Evolutionary conservation across 2,888 invertebrate genomes (phyloP).

Genomic region (Enchytraeus crypticus): DNA sequence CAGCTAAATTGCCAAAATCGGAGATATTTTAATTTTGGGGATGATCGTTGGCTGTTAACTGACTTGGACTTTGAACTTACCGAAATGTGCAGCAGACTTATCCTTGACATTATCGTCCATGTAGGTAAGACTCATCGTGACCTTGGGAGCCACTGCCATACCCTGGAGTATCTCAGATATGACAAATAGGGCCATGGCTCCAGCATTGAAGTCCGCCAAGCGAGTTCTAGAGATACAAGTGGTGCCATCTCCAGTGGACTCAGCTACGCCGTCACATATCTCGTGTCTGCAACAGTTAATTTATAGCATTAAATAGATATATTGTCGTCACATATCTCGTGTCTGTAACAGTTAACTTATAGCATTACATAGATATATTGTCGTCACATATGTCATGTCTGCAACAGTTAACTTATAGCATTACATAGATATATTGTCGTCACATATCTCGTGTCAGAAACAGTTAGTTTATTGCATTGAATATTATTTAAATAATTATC

Average conservation of each 20-base stretch:
- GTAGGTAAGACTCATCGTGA: slow-evolving; percentile 19
- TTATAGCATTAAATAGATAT: too few relatives aligned
- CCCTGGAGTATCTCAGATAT: slow-evolving; percentile 22
- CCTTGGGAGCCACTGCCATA: slow-evolving; percentile 17
- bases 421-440: too few relatives aligned
- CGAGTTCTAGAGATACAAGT: neutral
- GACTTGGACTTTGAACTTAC: too few relatives aligned
- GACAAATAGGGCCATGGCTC: slow-evolving; percentile 20
- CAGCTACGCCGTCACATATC: neutral
- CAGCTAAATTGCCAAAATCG: too few relatives aligned
- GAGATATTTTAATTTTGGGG: too few relatives aligned
- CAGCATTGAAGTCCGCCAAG: slow-evolving; percentile 7
- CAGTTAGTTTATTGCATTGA: too few relatives aligned
- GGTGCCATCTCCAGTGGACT: neutral
- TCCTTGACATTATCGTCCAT: slow-evolving; percentile 24
- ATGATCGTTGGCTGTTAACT: too few relatives aligned
- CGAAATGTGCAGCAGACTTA: slow-evolving; percentile 16
- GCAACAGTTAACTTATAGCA: too few relatives aligned
- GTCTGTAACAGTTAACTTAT: too few relatives aligned
- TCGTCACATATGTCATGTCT: neutral
- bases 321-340: neutral
- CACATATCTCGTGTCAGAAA: neutral
- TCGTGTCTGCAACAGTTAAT: neutral
- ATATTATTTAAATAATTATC: too few relatives aligned
- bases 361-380: too few relatives aligned